These are phyloP conservation scores for Oryzias celebensis DNA, from an alignment of 2,113 vertebrate species.

Conservation along the genomic window DNA sequence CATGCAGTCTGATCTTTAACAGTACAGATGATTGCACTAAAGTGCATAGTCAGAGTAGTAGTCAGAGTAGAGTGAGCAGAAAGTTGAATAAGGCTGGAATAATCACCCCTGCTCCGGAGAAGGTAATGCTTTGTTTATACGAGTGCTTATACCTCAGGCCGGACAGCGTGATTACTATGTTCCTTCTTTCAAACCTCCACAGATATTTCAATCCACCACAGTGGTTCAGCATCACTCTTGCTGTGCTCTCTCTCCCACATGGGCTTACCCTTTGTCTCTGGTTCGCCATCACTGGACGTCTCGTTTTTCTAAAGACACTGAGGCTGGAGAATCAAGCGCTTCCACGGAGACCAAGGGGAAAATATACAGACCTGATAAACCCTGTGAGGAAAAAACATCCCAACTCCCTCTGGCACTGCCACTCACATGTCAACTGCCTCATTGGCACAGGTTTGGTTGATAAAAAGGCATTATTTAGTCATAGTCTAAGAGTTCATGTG, in stretches of 20 bases:
- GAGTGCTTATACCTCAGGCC: conserved; percentile 1
- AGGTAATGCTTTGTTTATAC: conserved; percentile 36
- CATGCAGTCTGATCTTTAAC: not conserved
- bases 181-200: conserved; percentile 38
- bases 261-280: conserved; percentile 84
- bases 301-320: conserved; percentile 4
- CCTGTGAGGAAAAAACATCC: conserved; percentile 37
- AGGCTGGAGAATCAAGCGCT: not conserved
- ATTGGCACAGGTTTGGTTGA: conserved; percentile 82
- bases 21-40: conserved; percentile 2
- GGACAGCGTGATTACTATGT: conserved; percentile 2
- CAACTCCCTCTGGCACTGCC: conserved; percentile 77
- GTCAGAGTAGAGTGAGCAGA: conserved; percentile 1
- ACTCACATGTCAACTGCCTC: conserved; percentile 83
- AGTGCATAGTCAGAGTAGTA: not conserved
- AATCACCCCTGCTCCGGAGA: conserved; percentile 10
- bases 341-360: not conserved
- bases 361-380: conserved; percentile 6
- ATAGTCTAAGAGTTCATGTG: not conserved
- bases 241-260: conserved; percentile 71
- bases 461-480: not conserved
- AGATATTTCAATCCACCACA: conserved; percentile 70
- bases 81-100: conserved; percentile 3
- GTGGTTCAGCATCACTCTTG: conserved; percentile 82
- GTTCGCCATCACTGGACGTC: conserved; percentile 64